Base-by-base conservation (phyloP, 2,797 vertebrate species). In the Scleropages formosus region DNA sequence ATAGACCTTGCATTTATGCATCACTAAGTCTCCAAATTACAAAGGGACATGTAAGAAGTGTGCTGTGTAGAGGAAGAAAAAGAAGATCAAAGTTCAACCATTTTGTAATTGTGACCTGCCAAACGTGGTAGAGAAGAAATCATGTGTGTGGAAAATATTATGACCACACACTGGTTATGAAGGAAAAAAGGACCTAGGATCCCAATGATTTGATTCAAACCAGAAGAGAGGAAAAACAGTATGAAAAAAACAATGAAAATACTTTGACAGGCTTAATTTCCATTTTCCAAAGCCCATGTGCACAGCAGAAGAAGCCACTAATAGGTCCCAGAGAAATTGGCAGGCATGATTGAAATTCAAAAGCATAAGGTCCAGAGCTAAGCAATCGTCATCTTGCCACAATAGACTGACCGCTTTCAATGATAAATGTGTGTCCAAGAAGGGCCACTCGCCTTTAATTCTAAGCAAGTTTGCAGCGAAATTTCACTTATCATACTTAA, bases 281-380 rank as follows among this genome's bases (percentile, higher is more conserved):
- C 66, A 47, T 51, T 68, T 68, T 47, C 49, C 8, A 46, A 67
- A 46, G 65, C 65, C 65, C 31, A 10, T 46, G 65, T 67, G 65
- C 26, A 47, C 16, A 49, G 46, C 44, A 20, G 8, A 68, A 68
- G 66, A n/a, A 68, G 66, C 20, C n/a, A 31, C 66, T 68, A 68
- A 68, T 49, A 68, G 66, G 44, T 68, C 66, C 66, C 66, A 68
- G 46, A 49, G 66, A 68, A 68, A 68, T 51, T 22, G 46, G 24
- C 18, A 47, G n/a, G 18, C 18, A 20, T 47, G 66, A 68, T 68
- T 47, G 46, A 68, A 68, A 47, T 68, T 68, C 66, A 47, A 68
- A 68, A 27, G 27, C 66, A 49, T 8, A 12, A 24, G n/a, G 66
- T 20, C 18, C 44, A 68, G 16, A 68, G 22, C 8, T 8, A 22